Percentiles rank a stretch among this genome's conserved stretches.
phyloP scores from a whole-genome alignment of 1,140 invertebrate genomes.

The Pemphigus obesinymphae region DNA sequence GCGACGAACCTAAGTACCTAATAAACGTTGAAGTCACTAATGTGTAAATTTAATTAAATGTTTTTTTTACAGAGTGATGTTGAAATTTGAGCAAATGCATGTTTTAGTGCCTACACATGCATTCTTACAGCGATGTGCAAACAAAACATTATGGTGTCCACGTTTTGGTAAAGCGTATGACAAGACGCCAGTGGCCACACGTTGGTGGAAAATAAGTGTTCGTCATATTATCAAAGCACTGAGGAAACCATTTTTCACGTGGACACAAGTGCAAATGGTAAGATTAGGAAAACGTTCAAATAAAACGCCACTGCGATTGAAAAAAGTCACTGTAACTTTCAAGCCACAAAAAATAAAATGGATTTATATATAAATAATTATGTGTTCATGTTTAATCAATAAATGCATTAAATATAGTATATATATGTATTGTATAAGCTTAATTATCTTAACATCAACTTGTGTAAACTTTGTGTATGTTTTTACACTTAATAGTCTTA shows the following conservation, averaged over 20 bases:
- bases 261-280: conserved; percentile 11
- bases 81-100: conserved; percentile 34
- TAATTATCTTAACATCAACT: background rate
- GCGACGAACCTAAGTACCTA: conserved; percentile 2
- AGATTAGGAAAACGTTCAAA: conserved; percentile 13
- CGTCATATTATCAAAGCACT: background rate
- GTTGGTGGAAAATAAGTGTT: conserved; percentile 8
- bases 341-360: conserved; percentile 5
- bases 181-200: background rate
- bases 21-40: background rate
- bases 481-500: background rate
- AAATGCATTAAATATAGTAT: conserved; percentile 1
- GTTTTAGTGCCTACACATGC: background rate
- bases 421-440: conserved; percentile 13
- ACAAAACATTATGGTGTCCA: background rate
- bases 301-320: background rate
- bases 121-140: background rate
- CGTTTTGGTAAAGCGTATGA: background rate
- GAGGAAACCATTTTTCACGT: conserved; percentile 13
- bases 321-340: background rate
- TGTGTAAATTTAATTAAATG: background rate
- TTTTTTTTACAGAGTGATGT: background rate
- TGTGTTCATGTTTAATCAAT: background rate
- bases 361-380: background rate
- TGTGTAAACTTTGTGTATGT: background rate